A percentile compares a stretch with the other conserved stretches of the same genome.
Conservation (phyloP, 2,113 vertebrate genomes). For the Aspiorhynchus laticeps region DNA sequence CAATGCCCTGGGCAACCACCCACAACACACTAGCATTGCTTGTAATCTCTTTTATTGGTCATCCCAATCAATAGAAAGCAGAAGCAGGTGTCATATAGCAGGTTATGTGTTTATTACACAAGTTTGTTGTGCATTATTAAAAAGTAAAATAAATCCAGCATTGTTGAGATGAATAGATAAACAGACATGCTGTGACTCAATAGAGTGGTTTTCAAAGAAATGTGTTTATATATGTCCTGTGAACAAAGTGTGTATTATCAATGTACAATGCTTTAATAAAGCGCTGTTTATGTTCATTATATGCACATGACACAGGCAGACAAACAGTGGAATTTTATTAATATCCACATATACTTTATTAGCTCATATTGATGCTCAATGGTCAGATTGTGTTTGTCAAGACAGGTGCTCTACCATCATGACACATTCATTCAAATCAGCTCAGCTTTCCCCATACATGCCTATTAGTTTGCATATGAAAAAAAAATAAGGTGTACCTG, state of each 20-base stretch:
- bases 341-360: background rate
- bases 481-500: constrained; percentile 37
- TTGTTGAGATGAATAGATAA: constrained; percentile 11
- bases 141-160: background rate
- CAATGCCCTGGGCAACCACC: background rate
- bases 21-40: background rate
- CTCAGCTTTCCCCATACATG: background rate
- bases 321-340: background rate
- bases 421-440: constrained; percentile 39
- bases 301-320: background rate
- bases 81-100: background rate
- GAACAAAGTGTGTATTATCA: background rate
- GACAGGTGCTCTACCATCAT: constrained; percentile 1
- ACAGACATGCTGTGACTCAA: background rate
- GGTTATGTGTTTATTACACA: background rate
- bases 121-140: background rate
- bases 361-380: background rate
- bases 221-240: background rate
- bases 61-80: background rate
- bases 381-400: background rate
- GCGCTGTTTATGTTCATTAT: background rate
- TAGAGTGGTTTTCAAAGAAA: background rate
- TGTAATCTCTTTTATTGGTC: background rate
- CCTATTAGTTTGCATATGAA: constrained; percentile 48
- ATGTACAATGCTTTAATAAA: background rate